Percentiles rank a stretch among this genome's conserved stretches.
These are phyloP conservation scores for Heterotis niloticus DNA, from an alignment of 2,113 vertebrate species.

Conservation along the genomic window DNA sequence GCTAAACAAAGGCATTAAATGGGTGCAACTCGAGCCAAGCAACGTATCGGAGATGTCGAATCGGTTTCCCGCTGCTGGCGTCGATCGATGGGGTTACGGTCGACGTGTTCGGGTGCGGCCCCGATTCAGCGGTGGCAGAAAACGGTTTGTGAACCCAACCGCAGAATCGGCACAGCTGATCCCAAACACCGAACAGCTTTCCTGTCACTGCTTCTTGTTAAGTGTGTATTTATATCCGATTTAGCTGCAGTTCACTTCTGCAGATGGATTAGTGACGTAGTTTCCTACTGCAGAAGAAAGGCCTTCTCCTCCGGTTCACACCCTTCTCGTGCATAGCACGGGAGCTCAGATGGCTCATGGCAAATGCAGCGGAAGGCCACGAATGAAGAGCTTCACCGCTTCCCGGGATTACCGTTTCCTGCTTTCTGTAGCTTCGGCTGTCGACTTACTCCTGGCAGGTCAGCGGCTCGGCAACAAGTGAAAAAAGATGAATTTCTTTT, in stretches of 20 bases:
- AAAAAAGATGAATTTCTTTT: too few relatives aligned
- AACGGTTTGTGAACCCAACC: neutral
- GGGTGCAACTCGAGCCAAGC: too few relatives aligned
- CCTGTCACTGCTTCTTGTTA: too few relatives aligned
- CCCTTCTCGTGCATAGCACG: neutral
- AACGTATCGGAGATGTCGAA: neutral
- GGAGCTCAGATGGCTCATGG: neutral
- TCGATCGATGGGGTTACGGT: neutral
- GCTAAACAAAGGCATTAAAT: too few relatives aligned
- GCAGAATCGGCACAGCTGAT: too few relatives aligned
- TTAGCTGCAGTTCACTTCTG: neutral
- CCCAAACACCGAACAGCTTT: too few relatives aligned
- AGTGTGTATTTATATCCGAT: neutral
- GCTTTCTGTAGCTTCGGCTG: neutral
- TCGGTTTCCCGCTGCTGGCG: neutral
- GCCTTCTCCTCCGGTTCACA: neutral
- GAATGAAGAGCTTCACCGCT: neutral
- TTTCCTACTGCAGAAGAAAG: neutral
- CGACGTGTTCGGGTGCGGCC: neutral
- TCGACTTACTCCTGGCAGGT: neutral
- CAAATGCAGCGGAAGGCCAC: neutral
- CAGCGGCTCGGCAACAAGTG: neutral
- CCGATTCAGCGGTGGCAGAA: neutral
- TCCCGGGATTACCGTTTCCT: neutral
- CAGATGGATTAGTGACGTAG: slow-evolving; percentile 1